Evolutionary conservation across 2,888 invertebrate species (phyloP).

Genomic region (Cheilosia variabilis): DNA sequence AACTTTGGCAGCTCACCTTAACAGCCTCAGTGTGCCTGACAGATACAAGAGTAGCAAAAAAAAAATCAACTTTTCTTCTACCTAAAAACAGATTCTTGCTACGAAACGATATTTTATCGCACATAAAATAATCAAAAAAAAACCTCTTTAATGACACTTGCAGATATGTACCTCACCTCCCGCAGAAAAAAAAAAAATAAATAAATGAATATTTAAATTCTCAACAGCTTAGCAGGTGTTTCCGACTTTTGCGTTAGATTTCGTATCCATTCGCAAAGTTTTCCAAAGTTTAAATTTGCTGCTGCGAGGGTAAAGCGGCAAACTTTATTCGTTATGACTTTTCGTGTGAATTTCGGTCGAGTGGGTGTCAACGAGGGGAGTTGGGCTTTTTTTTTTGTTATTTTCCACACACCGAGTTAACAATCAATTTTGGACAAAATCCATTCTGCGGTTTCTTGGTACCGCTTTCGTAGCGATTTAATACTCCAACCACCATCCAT

Average conservation of each 20-base stretch:
- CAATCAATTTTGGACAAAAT: too few relatives aligned
- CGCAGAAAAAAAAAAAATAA: not conserved
- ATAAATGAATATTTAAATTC: conserved; percentile 25
- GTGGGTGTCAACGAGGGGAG: not conserved
- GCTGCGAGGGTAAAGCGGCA: too few relatives aligned
- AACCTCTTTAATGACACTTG: conserved; percentile 10
- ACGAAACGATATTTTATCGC: not conserved
- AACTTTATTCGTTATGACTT: conserved; percentile 8
- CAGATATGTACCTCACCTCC: not conserved
- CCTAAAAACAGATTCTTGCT: not conserved
- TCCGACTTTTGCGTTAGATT: conserved; percentile 9
- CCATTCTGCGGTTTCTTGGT: not conserved
- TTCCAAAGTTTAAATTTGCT: not conserved
- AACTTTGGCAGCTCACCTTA: conserved; percentile 6
- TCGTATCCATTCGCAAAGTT: conserved; percentile 2
- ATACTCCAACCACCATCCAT: not conserved
- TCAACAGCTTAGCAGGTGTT: conserved; percentile 22
- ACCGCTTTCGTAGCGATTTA: not conserved
- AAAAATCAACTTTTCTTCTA: not conserved
- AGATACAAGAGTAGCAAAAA: not conserved
- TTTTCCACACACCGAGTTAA: too few relatives aligned
- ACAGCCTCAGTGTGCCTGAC: not conserved
- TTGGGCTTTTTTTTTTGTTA: not conserved
- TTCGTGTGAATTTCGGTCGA: not conserved
- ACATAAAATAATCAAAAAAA: conserved; percentile 1